These are phyloP conservation scores for Drosophila borborema DNA, from an alignment of 2,888 invertebrate species.

Conservation along the genomic window DNA sequence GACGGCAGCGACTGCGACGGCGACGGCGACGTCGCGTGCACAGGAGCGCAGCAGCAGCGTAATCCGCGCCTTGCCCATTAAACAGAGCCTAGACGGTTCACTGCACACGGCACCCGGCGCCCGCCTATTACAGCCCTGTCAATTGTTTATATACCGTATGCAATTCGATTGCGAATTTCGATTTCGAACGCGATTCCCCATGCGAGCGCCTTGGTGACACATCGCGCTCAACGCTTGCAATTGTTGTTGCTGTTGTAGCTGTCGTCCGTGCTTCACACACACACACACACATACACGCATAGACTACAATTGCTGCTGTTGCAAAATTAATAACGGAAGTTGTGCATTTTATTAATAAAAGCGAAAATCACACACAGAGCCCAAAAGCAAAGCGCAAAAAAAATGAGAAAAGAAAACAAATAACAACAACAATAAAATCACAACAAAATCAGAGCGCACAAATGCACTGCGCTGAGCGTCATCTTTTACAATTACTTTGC, in stretches of 20 bases:
- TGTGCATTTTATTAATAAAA: constrained; percentile 84
- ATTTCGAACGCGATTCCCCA: constrained; percentile 39
- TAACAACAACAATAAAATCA: constrained; percentile 27
- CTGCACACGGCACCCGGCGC: constrained; percentile 6
- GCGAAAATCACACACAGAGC: constrained; percentile 67
- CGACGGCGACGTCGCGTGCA: constrained; percentile 60
- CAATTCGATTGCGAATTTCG: constrained; percentile 57
- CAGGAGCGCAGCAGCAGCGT: constrained; percentile 63
- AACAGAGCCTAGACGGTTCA: constrained; percentile 7
- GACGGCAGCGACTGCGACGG: constrained; percentile 22
- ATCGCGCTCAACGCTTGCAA: constrained; percentile 59
- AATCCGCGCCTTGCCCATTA: constrained; percentile 31
- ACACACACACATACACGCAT: constrained; percentile 11
- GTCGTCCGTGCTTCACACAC: constrained; percentile 48
- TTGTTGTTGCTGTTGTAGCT: constrained; percentile 44
- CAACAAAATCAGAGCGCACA: constrained; percentile 39
- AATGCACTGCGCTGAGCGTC: constrained; percentile 39
- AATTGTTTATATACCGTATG: constrained; percentile 24
- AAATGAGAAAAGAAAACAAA: constrained; percentile 4
- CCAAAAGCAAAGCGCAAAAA: constrained; percentile 26
- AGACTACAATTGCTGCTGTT: constrained; percentile 69
- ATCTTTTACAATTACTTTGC: constrained; percentile 28
- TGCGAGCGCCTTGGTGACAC: constrained; percentile 56
- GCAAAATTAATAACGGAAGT: constrained; percentile 84
- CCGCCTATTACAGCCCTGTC: constrained; percentile 36